These are phyloP conservation scores for Spondyliosoma cantharus DNA, from an alignment of 2,797 vertebrate genomes.

Conservation along the genomic window DNA sequence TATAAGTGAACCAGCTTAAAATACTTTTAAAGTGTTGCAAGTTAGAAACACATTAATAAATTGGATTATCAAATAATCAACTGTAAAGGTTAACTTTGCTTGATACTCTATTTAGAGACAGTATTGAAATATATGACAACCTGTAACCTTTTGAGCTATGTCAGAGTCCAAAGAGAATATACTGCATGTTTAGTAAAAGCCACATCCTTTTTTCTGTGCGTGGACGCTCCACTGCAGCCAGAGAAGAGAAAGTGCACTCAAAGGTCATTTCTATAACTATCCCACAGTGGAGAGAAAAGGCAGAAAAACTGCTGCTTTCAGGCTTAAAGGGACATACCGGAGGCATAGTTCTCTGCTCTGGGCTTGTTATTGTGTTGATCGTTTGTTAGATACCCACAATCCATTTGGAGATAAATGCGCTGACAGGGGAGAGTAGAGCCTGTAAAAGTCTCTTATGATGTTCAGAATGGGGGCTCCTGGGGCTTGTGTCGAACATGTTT, in stretches of 20 bases:
- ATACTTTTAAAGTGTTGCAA: neutral
- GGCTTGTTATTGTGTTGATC: constrained; percentile 86
- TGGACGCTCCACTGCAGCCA: constrained; percentile 42
- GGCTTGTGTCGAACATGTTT: constrained; percentile 85
- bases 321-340: constrained; percentile 80
- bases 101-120: constrained; percentile 6
- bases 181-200: constrained; percentile 38
- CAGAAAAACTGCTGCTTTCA: constrained; percentile 71
- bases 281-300: constrained; percentile 58
- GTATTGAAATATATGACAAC: constrained; percentile 9
- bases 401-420: constrained; percentile 88
- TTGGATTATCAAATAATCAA: neutral
- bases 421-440: constrained; percentile 85
- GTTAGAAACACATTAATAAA: constrained; percentile 5
- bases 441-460: constrained; percentile 87
- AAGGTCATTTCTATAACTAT: constrained; percentile 73
- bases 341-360: constrained; percentile 79
- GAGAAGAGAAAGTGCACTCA: constrained; percentile 63
- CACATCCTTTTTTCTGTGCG: constrained; percentile 42
- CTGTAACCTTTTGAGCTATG: constrained; percentile 11
- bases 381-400: constrained; percentile 88
- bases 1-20: constrained; percentile 1
- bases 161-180: constrained; percentile 12
- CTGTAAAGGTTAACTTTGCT: neutral
- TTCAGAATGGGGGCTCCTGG: constrained; percentile 83